Base-by-base conservation (phyloP, 2,888 invertebrate genomes). In the Drosophila putrida region DNA sequence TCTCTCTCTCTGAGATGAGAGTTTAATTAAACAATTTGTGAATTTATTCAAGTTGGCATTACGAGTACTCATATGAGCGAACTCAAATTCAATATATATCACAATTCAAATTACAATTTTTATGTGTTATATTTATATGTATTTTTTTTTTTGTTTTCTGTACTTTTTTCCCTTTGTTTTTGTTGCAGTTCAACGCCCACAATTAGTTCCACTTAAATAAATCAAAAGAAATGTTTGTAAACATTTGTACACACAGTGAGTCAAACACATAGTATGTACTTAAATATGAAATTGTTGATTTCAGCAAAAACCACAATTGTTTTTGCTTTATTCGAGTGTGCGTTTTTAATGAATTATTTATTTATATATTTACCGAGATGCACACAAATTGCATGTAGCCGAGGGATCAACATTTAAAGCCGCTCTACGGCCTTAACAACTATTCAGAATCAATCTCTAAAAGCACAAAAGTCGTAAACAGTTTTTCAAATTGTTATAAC, bases 141-240 rank as follows among this genome's bases (percentile, higher is more conserved):
- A 31, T 51, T 47, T 15, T 27, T 27, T 38, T 13, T 49, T 43
- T 54, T 43, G 15, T 43, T 33, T 25, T 46, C 25, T 6, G 6
- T 25, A 15, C 36, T 10, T 66, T 60, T 51, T 15, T 46, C 15
- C 9, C 31, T 6, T 47, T 46, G 20, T 66, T 65, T 69, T 78
- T 63, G 28, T 49, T 57, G 64, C 85, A 77, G 80, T 89, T 89
- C 85, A 85, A 89, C 85, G 85, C 85, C 89, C 89, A 75, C 89
- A 85, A 85, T 85, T 89, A 85, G 85, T 85, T 89, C 82, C 85
- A 85, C 86, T 75, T 77, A 88, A 85, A 85, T 89, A 85, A 89
- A 88, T 89, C 85, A 84, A 87, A 84, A 84, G 79, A 84, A 73
- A 80, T 77, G 44, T 67, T 63, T 80, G 81, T 70, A 83, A 88